Evolutionary conservation across 2,797 vertebrate genomes (phyloP).

Genomic region (Peromyscus attwateri): DNA sequence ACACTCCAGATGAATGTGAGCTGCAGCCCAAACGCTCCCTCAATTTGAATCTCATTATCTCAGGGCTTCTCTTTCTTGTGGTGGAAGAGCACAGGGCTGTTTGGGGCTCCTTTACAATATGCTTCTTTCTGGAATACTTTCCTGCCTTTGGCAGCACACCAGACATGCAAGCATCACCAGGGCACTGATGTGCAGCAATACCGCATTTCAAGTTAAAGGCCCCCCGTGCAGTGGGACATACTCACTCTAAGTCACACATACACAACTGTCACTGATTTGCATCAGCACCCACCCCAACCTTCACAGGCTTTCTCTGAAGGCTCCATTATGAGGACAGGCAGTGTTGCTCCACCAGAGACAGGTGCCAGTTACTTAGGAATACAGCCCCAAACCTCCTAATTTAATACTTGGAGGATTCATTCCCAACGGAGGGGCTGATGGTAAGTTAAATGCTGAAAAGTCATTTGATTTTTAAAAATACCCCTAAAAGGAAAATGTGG

Average conservation of each 20-base stretch:
- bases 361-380: background rate
- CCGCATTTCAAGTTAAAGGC: background rate
- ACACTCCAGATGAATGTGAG: slow-evolving; percentile 17
- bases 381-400: slow-evolving; percentile 6
- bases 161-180: background rate
- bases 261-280: background rate
- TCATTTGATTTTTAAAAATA: slow-evolving; percentile 68
- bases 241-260: background rate
- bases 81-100: background rate
- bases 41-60: slow-evolving; percentile 54
- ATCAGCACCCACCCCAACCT: background rate
- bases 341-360: slow-evolving; percentile 20
- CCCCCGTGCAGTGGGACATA: background rate
- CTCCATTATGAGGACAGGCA: background rate
- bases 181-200: background rate
- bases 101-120: slow-evolving; percentile 12
- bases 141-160: slow-evolving; percentile 19
- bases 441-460: slow-evolving; percentile 63
- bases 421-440: slow-evolving; percentile 8
- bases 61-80: background rate
- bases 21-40: background rate
- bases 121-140: background rate
- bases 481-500: slow-evolving; percentile 34
- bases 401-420: slow-evolving; percentile 56
- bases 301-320: background rate